Evolutionary conservation across 2,113 vertebrate genomes (phyloP).

Genomic region (Embiotoca jacksoni): DNA sequence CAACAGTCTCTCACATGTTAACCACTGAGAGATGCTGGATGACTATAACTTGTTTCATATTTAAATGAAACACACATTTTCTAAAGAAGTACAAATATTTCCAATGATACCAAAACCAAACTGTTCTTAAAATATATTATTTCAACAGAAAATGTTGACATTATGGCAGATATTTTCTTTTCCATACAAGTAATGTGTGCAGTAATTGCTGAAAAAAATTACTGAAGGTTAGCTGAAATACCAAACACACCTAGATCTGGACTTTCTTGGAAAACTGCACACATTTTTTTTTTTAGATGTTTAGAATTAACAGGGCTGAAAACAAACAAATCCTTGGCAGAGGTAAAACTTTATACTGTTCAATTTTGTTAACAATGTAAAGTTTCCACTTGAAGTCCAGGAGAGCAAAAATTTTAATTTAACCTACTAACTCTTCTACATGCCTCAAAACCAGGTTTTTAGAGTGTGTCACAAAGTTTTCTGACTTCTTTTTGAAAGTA

Average conservation of each 20-base stretch:
- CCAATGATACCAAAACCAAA: background rate
- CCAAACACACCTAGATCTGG: no score
- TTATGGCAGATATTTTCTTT: background rate
- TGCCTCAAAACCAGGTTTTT: background rate
- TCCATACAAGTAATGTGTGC: background rate
- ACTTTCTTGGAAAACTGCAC: no score
- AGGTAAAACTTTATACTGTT: no score
- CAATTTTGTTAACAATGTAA: no score
- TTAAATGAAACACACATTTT: conserved; percentile 1
- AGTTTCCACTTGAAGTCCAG: no score
- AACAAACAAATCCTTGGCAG: no score
- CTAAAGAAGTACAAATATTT: no score
- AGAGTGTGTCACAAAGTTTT: background rate
- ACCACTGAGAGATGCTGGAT: conserved; percentile 66
- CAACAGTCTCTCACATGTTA: conserved; percentile 19
- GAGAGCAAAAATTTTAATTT: no score
- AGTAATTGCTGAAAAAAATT: background rate
- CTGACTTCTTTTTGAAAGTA: background rate
- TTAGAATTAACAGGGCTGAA: no score
- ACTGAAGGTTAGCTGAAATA: no score
- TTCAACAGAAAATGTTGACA: background rate
- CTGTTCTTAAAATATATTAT: background rate
- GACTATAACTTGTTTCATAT: conserved; percentile 52
- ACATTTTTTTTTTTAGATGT: no score
- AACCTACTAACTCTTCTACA: background rate